phyloP scores from a whole-genome alignment of 35 echinoderm and acorn worm species.

The Heliocidaris tuberculata region DNA sequence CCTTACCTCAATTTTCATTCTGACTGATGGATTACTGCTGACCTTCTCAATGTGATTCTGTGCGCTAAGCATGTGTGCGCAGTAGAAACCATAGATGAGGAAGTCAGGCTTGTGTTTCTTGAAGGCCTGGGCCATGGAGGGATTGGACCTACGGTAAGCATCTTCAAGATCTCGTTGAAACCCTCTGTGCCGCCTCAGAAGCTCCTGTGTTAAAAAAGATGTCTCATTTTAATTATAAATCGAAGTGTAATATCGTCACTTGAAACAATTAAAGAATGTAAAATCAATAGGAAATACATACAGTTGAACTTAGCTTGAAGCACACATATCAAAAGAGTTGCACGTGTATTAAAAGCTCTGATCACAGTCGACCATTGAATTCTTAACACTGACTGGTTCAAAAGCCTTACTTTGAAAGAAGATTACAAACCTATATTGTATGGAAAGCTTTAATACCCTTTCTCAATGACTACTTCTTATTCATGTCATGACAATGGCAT shows the following conservation, averaged over 20 bases:
- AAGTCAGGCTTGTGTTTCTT: constrained; percentile 75
- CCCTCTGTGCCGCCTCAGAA: constrained; percentile 57
- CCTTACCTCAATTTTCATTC: constrained; percentile 73
- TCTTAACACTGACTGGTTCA: no score
- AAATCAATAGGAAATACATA: no score
- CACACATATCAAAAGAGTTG: no score
- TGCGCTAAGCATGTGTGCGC: constrained; percentile 68
- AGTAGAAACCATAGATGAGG: constrained; percentile 84
- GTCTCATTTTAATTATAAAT: background rate
- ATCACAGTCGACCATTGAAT: no score
- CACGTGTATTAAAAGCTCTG: no score
- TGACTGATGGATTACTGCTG: constrained; percentile 54
- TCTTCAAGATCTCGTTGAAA: constrained; percentile 61
- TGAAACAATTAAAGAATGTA: background rate
- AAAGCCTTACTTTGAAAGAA: no score
- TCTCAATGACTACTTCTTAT: no score
- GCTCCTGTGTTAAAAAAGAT: constrained; percentile 52
- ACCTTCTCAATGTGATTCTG: constrained; percentile 87
- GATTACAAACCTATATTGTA: no score
- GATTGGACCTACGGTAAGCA: constrained; percentile 41
- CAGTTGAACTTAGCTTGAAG: no score
- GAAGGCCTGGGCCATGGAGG: constrained; percentile 71
- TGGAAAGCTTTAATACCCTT: no score
- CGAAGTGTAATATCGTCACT: background rate
- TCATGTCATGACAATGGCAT: no score